phyloP scores from a whole-genome alignment of 2,888 invertebrate species.

The Eulithis prunata region DNA sequence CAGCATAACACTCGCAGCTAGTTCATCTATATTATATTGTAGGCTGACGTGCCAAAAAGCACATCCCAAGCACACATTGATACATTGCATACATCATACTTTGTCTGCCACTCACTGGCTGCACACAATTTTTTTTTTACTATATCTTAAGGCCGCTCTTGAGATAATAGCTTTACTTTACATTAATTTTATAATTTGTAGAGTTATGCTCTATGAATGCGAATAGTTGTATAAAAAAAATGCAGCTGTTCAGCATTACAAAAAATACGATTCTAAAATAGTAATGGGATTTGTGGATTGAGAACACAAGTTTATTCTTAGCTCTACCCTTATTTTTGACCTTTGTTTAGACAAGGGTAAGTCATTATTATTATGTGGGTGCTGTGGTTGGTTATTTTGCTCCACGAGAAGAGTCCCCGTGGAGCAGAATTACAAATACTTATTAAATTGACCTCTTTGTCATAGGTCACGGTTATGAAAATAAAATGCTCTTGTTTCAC shows the following conservation, averaged over 20 bases:
- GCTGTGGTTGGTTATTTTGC: neutral
- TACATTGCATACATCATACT: no score
- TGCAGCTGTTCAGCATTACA: neutral
- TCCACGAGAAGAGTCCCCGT: neutral
- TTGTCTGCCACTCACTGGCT: no score
- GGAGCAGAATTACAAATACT: neutral
- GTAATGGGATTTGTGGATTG: neutral
- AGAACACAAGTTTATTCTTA: neutral
- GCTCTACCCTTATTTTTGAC: neutral
- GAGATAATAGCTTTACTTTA: no score
- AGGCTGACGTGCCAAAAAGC: no score
- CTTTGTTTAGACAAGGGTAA: constrained; percentile 9
- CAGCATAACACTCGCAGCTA: no score
- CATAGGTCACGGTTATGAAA: neutral
- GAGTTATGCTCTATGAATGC: no score
- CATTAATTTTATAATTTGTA: no score
- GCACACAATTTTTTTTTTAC: no score
- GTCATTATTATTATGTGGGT: constrained; percentile 10
- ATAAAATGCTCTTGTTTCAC: neutral
- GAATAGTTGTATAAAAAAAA: neutral
- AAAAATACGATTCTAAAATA: no score
- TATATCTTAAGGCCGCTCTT: no score
- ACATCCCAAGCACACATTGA: no score
- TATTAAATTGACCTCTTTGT: constrained; percentile 2
- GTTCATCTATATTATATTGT: no score